A percentile compares a stretch with the other conserved stretches of the same genome.
Evolutionary conservation across 2,113 vertebrate genomes (phyloP).

Genomic region (Dascyllus trimaculatus): DNA sequence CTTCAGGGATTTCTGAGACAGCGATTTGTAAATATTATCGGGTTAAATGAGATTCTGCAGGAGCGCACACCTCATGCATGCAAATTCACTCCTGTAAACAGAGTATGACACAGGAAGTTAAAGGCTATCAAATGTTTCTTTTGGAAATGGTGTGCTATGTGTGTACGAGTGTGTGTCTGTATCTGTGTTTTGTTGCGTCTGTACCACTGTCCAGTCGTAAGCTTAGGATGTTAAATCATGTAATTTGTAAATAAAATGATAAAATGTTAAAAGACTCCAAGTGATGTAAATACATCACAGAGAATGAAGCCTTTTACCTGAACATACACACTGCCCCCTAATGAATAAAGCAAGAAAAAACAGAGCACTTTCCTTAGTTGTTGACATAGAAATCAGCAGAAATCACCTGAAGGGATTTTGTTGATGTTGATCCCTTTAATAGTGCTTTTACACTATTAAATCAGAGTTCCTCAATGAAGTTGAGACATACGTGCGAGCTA

Average conservation of each 20-base stretch:
- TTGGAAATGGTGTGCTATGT: neutral
- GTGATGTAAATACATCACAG: neutral
- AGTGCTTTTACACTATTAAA: neutral
- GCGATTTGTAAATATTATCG: conserved; percentile 28
- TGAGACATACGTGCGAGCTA: too few relatives aligned
- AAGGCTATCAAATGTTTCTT: neutral
- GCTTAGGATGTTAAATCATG: neutral
- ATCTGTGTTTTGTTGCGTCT: neutral
- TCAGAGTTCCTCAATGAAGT: neutral
- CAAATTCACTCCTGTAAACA: conserved; percentile 8
- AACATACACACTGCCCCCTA: conserved; percentile 45
- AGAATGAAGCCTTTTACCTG: neutral
- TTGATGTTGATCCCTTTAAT: too few relatives aligned
- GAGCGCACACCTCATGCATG: neutral
- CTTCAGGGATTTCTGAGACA: conserved; percentile 15
- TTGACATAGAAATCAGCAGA: neutral
- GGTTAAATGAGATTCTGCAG: conserved; percentile 31
- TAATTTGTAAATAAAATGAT: neutral
- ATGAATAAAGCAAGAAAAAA: conserved; percentile 39
- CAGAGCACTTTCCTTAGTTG: neutral
- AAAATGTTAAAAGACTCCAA: neutral
- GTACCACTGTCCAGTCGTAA: neutral
- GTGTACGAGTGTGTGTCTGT: neutral
- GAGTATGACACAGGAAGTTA: neutral
- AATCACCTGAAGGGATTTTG: neutral